Base-by-base conservation (phyloP, 2,113 vertebrate genomes). In the Fukomys damarensis region DNA sequence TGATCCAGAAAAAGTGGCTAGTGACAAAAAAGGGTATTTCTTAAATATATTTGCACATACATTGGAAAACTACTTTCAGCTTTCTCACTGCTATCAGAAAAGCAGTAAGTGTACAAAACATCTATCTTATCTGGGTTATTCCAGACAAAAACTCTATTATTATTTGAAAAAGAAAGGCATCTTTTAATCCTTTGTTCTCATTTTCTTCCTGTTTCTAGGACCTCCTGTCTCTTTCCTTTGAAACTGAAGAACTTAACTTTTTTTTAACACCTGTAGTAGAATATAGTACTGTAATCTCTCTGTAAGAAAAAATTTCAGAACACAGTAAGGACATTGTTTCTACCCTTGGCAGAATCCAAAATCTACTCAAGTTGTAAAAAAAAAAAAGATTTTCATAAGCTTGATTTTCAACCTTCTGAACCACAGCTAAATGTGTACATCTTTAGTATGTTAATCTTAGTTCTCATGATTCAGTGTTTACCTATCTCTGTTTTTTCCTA, bases 101-200 rank as follows among this genome's bases (percentile, higher is more conserved):
- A 86, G 30, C 66, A 56, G 19, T 74, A 68, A 65, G 30, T 74
- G 30, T 19, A 43, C 8, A 58, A 83, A 96, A 80, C 54, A 76
- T 61, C 43, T 56, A 38, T 88, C 94, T 70, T 82, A 89, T 68
- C 43, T 74, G 83, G 9, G 35, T 77, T 95, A 93, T 81, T 94
- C 65, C 84, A 85, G 77, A 92, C 52, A 81, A 96, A 91, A 85
- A 38, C 58, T 84, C 20, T 56, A 52, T 88, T 96, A 91, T 84
- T 87, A 76, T 63, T 83, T 63, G 82, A 54, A 77, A 87, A 35
- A 19, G 16, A 24, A 72, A 91, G 26, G n/a, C 59, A 70, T 63
- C 74, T 94, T 86, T 74, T 87, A 90, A 85, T 89, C 74, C 22
- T 95, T 91, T 74, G 32, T 77, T 96, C n/a, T 84, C 22, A 54